A percentile compares a stretch with the other conserved stretches of the same genome.
Conservation (phyloP, 2,888 invertebrate genomes). For the Loripinus fragilis region DNA sequence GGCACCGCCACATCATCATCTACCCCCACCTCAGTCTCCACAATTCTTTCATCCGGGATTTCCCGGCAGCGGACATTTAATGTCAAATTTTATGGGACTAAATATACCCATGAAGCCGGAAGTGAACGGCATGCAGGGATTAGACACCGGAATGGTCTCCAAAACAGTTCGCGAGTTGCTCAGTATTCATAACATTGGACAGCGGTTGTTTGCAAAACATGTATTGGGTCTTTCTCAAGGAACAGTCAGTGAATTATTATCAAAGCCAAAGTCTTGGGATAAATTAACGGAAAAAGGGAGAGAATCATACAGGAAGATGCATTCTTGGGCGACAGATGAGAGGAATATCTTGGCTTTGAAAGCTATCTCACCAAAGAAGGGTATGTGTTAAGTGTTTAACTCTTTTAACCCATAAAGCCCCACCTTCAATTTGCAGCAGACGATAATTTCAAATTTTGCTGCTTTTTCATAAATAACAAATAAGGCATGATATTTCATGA, state of each 20-base stretch:
- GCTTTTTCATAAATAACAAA: too few relatives aligned
- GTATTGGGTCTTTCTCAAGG: conserved; percentile 97
- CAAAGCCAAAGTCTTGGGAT: conserved; percentile 99
- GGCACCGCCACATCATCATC: neutral
- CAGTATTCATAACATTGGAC: conserved; percentile 99
- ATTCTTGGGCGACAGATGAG: conserved; percentile 99
- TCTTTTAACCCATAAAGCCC: too few relatives aligned
- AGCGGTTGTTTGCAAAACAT: conserved; percentile 99
- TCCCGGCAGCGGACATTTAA: conserved; percentile 62
- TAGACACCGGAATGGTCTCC: conserved; percentile 97
- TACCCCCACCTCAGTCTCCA: conserved; percentile 60
- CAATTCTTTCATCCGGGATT: conserved; percentile 61
- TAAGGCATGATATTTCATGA: too few relatives aligned
- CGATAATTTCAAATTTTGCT: too few relatives aligned
- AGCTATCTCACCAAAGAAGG: conserved; percentile 90
- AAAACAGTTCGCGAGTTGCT: conserved; percentile 96
- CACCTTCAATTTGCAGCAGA: too few relatives aligned
- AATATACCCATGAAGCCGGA: conserved; percentile 57
- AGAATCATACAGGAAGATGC: conserved; percentile 99
- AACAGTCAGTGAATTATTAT: conserved; percentile 98
- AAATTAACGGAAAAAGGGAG: conserved; percentile 99
- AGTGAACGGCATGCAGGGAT: conserved; percentile 85
- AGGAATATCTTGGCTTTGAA: conserved; percentile 98
- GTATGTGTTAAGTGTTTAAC: conserved; percentile 61
- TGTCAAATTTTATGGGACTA: conserved; percentile 65